Evolutionary conservation across 2,797 vertebrate genomes (phyloP).

Genomic region (Notamacropus eugenii): DNA sequence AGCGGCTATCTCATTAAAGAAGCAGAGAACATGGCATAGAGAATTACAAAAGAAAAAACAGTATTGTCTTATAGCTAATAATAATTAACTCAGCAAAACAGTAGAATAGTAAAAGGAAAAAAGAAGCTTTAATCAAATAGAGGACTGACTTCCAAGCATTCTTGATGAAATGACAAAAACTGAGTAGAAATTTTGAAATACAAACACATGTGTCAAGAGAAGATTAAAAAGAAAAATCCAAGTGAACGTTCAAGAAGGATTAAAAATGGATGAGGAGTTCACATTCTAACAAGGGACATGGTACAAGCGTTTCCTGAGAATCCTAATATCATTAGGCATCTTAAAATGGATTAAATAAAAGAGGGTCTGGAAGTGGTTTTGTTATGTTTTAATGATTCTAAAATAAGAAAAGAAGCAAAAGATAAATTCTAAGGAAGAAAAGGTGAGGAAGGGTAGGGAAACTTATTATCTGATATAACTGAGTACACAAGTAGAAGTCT

Average conservation of each 20-base stretch:
- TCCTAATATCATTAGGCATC: too few relatives aligned
- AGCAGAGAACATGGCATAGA: neutral
- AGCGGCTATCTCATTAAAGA: neutral
- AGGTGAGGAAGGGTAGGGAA: neutral
- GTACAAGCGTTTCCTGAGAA: too few relatives aligned
- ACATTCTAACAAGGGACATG: too few relatives aligned
- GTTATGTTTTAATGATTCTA: too few relatives aligned
- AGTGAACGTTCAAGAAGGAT: neutral
- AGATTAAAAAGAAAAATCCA: neutral
- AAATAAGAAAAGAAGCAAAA: too few relatives aligned
- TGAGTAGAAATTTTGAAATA: neutral
- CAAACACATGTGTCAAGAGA: neutral
- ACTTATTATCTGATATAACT: too few relatives aligned
- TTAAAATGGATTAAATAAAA: too few relatives aligned
- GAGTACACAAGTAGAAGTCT: neutral
- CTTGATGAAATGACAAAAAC: neutral
- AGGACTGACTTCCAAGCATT: neutral
- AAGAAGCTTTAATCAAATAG: neutral
- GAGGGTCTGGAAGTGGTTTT: too few relatives aligned
- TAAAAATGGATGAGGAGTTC: too few relatives aligned
- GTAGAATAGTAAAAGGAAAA: neutral
- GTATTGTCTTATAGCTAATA: neutral
- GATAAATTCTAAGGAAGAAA: too few relatives aligned
- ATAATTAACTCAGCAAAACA: neutral
- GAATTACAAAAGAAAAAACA: neutral